A percentile compares a stretch with the other conserved stretches of the same genome.
Evolutionary conservation across 1,140 invertebrate genomes (phyloP).

Genomic region (Heliconius nattereri): DNA sequence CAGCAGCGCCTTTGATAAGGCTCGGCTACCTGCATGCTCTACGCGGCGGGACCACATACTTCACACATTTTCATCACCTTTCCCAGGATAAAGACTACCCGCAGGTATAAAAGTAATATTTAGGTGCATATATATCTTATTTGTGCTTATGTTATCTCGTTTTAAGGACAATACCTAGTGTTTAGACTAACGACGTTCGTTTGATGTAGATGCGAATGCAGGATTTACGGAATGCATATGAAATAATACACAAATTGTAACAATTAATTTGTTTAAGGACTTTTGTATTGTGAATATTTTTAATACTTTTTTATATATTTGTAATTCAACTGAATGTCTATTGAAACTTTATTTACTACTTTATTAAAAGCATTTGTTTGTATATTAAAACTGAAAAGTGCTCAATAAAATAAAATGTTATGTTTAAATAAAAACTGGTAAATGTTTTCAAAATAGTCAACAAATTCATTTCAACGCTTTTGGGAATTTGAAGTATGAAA

Average conservation of each 20-base stretch:
- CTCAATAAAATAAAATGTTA: too few relatives aligned
- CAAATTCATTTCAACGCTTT: background rate
- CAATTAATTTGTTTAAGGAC: too few relatives aligned
- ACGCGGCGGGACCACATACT: slow-evolving; percentile 89
- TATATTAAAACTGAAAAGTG: too few relatives aligned
- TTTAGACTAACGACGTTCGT: background rate
- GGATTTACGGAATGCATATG: background rate
- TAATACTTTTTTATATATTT: background rate
- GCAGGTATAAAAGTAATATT: slow-evolving; percentile 81
- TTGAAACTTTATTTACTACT: background rate
- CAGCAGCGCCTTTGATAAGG: slow-evolving; percentile 90
- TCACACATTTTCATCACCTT: slow-evolving; percentile 93
- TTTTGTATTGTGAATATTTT: background rate
- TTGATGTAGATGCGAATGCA: background rate
- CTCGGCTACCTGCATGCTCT: slow-evolving; percentile 90
- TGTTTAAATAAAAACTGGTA: background rate
- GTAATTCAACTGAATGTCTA: background rate
- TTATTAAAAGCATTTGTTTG: too few relatives aligned
- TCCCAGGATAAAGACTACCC: slow-evolving; percentile 88
- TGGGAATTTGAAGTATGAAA: background rate
- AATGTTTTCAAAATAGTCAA: background rate
- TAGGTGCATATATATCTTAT: background rate
- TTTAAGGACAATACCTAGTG: background rate
- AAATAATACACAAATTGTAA: too few relatives aligned
- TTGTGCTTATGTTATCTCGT: background rate